Base-by-base conservation (phyloP, 1,140 invertebrate species). In the Danaus melanippus region DNA sequence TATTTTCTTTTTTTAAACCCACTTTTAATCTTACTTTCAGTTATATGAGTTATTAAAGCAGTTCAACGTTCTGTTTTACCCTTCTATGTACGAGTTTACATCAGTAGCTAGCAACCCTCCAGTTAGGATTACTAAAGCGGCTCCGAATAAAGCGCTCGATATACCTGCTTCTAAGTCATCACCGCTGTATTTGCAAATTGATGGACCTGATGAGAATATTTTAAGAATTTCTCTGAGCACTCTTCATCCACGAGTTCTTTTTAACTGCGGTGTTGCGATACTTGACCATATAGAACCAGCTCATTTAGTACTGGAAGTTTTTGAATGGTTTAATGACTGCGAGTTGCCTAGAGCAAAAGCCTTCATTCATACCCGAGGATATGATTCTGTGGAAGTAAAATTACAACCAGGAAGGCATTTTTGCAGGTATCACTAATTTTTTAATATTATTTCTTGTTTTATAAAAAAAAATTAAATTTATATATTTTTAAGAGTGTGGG, bases 181-280 rank as follows among this genome's bases (percentile, higher is more conserved):
- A 8, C 82, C 82, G 4, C 21, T 86, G 0, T 86, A 86, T 49
- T 64, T 84, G 4, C 79, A 83, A 74, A 70, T 86, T 32, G 77
- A 84, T 39, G 67, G 80, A 1, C 70, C 74, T 1, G 75, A 83
- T 15, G 67, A 69, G 8, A 81, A 67, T 46, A 39, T 52, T 0
- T 46, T 86, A 0, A 70, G 60, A 44, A 67, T 86, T 21, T 79
- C 79, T 1, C 47, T 84, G 0, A 67, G 42, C 10, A 60, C 67
- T 10, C 60, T 86, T 0, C 75, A 84, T 66, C 80, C 83, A 12
- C 70, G 78, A 12, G 50, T 83, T 8, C 53, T 86, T 8, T 42
- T 70, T 0, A 79, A 86, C 49, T 64, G 58, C 44, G 78, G 76
- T 43, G 46, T 74, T 12, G 69, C 67, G 0, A 64, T 76, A 10